Percentiles rank a stretch among this genome's conserved stretches.
phyloP scores from a whole-genome alignment of 2,888 invertebrate species.

The Carabus problematicus region DNA sequence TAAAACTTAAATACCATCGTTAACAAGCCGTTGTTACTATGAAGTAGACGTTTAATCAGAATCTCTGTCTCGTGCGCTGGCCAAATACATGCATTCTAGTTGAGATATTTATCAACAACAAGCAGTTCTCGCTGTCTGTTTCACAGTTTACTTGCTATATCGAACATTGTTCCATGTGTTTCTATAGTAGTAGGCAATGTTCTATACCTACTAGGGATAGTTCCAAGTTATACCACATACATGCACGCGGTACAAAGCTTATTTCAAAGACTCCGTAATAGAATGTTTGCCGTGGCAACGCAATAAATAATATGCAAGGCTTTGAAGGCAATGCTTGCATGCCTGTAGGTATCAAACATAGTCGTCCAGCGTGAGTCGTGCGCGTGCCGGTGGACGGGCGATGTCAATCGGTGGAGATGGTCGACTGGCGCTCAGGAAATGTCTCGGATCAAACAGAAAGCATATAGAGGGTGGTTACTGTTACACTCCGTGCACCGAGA shows the following conservation, averaged over 20 bases:
- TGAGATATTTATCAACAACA: too few species aligned
- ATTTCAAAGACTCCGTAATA: constrained; percentile 43
- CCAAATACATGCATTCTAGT: too few species aligned
- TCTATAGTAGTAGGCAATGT: too few species aligned
- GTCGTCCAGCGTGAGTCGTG: constrained; percentile 50
- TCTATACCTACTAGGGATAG: too few species aligned
- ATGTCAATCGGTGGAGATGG: constrained; percentile 46
- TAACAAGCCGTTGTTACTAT: background rate
- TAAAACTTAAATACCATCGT: constrained; percentile 33
- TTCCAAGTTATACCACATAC: too few species aligned
- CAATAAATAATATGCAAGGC: constrained; percentile 62
- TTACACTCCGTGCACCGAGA: constrained; percentile 47
- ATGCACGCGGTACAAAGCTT: constrained; percentile 30
- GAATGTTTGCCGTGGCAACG: constrained; percentile 60
- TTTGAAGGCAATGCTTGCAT: constrained; percentile 57
- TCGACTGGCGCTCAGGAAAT: constrained; percentile 55
- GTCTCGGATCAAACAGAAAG: constrained; percentile 61
- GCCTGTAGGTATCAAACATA: constrained; percentile 58
- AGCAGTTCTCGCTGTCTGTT: too few species aligned
- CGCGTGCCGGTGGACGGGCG: constrained; percentile 27
- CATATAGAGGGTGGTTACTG: constrained; percentile 61
- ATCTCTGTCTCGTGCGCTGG: too few species aligned
- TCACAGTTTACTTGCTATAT: too few species aligned
- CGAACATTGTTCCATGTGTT: too few species aligned
- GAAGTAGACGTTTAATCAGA: too few species aligned